phyloP scores from a whole-genome alignment of 92 coral and sea anemone genomes.

The Epizoanthus ramosus region DNA sequence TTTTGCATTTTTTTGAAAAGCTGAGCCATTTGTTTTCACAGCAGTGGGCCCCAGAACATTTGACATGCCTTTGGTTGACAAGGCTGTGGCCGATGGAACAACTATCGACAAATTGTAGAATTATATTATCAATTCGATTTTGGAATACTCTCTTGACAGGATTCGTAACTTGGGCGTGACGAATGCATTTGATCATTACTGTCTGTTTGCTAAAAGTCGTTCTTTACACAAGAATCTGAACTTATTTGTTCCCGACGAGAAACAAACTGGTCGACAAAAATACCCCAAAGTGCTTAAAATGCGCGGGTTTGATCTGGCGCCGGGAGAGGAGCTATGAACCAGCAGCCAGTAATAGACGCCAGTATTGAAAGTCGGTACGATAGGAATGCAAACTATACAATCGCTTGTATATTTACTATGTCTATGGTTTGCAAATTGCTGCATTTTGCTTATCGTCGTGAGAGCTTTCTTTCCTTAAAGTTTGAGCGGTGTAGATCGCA shows the following conservation, averaged over 20 bases:
- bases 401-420: background rate
- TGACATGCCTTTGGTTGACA: background rate
- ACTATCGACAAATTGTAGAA: conserved; percentile 22
- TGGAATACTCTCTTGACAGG: conserved; percentile 1
- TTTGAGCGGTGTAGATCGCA: background rate
- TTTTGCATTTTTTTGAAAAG: background rate
- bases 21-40: conserved; percentile 1
- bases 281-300: conserved; percentile 1
- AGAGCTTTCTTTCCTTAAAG: background rate
- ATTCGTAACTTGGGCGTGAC: conserved; percentile 39
- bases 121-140: conserved; percentile 12
- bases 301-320: conserved; percentile 5
- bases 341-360: conserved; percentile 23
- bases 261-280: conserved; percentile 18
- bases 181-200: conserved; percentile 8
- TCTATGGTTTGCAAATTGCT: background rate
- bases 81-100: background rate
- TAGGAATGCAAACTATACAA: conserved; percentile 40
- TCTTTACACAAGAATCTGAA: background rate
- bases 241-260: background rate
- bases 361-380: conserved; percentile 6
- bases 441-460: background rate
- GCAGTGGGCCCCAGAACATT: background rate
- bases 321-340: background rate
- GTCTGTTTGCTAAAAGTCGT: conserved; percentile 12